A percentile compares a stretch with the other conserved stretches of the same genome.
These are phyloP conservation scores for Eupithecia vulgata DNA, from an alignment of 2,888 invertebrate genomes.

Conservation along the genomic window DNA sequence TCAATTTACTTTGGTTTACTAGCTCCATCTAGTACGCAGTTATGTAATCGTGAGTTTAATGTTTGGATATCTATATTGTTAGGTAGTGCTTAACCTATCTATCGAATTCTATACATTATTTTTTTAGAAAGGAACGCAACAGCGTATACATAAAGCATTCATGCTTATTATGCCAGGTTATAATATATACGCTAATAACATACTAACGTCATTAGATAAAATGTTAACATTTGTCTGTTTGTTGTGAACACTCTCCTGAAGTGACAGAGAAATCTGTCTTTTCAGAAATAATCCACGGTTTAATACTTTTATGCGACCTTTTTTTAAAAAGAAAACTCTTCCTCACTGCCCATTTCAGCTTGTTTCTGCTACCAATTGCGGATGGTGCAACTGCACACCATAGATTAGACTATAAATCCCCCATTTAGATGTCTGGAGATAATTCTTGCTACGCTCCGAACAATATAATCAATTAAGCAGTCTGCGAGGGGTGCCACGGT, in stretches of 20 bases:
- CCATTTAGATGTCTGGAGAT: slow-evolving; percentile 48
- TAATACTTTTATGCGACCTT: neutral
- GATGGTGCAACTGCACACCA: slow-evolving; percentile 30
- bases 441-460: slow-evolving; percentile 38
- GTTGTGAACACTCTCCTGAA: neutral
- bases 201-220: too few species aligned
- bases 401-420: slow-evolving; percentile 33
- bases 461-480: slow-evolving; percentile 44
- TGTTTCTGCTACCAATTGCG: slow-evolving; percentile 28
- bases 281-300: neutral
- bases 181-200: too few species aligned
- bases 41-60: neutral
- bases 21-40: neutral
- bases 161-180: too few species aligned
- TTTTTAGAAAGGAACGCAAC: too few species aligned
- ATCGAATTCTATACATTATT: too few species aligned
- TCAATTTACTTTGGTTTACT: neutral
- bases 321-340: neutral
- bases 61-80: too few species aligned
- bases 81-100: too few species aligned
- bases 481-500: slow-evolving; percentile 39
- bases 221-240: too few species aligned
- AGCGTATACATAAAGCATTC: too few species aligned
- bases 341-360: neutral
- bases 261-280: neutral